Base-by-base conservation (phyloP, 2,113 vertebrate species). In the Bos javanicus region DNA sequence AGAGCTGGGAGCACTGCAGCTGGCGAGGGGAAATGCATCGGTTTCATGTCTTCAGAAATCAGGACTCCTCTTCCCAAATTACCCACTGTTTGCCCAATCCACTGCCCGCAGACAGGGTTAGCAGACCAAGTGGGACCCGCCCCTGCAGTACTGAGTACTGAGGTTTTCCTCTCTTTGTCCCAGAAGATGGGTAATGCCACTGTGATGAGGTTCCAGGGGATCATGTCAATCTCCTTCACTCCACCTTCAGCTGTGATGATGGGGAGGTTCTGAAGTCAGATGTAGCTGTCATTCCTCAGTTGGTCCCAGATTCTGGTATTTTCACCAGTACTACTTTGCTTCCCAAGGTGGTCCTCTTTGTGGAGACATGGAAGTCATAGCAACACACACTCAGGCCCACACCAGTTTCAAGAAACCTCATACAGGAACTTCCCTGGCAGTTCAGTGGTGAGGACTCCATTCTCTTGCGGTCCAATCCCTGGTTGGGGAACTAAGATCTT, bases 81-180 rank as follows among this genome's bases (percentile, higher is more conserved):
- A 59, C 48, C 39, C 33, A 12, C 30, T 33, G 57, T 85, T 80
- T 87, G 52, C 43, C 48, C 43, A 52, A 15, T 10, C 50, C 6
- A 7, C 39, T 52, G 57, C 14, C 0, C 0, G 3, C 3, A 2
- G 15, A 12, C 1, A 1, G 52, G 30, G 26, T n/a, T 21, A 16
- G 48, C 7, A 1, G 13, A 25, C 26, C 54, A 14, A 5, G 16
- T 21, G 26, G 7, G 52, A 36, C 48, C 12, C 11, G 2, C 4
- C 50, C 9, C 25, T 25, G 26, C 5, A 4, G 11, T 10, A 26
- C 25, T 33, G 52, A 30, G 50, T 36, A 6, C n/a, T 36, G 9
- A 36, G n/a, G 46, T 6, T 59, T 78, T 28, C 43, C 1, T 0
- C 13, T 12, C 62, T 88, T 46, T 11, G 2, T 30, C 6, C 64